These are phyloP conservation scores for Dolichotis patagonum DNA, from an alignment of 2,113 vertebrate genomes.

Conservation along the genomic window DNA sequence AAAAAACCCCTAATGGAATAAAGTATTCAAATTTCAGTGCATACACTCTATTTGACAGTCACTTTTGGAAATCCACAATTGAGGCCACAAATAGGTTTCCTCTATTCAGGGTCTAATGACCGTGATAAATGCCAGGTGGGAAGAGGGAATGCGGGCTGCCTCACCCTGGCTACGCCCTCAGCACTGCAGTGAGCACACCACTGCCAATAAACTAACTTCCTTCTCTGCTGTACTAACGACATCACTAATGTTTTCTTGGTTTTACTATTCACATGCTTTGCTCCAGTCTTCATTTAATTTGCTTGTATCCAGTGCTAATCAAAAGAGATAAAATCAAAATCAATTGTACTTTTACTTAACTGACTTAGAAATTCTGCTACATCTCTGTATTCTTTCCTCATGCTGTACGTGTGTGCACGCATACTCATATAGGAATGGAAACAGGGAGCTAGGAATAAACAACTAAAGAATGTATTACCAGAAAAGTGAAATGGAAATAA, in stretches of 20 bases:
- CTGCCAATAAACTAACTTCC: constrained; percentile 11
- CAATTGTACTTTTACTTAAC: not conserved
- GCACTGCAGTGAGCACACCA: not conserved
- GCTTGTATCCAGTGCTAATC: not conserved
- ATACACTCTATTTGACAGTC: not conserved
- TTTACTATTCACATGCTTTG: not conserved
- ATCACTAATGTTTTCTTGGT: not conserved
- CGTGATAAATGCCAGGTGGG: not conserved
- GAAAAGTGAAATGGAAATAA: not conserved
- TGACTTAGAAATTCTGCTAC: not conserved
- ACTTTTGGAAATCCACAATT: not conserved
- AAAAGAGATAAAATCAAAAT: not conserved
- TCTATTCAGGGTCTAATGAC: not conserved
- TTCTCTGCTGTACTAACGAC: not conserved
- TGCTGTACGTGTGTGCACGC: not conserved
- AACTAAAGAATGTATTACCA: not conserved
- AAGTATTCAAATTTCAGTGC: not conserved
- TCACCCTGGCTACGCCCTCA: not conserved
- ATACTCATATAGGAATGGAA: not conserved
- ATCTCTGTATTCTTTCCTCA: not conserved
- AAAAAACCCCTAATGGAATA: not conserved
- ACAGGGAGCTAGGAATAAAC: accelerated
- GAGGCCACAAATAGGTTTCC: not conserved
- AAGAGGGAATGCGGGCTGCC: not conserved
- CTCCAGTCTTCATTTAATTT: not conserved